Conservation (phyloP, 1,140 invertebrate species). For the Drosophila jambulina region DNA sequence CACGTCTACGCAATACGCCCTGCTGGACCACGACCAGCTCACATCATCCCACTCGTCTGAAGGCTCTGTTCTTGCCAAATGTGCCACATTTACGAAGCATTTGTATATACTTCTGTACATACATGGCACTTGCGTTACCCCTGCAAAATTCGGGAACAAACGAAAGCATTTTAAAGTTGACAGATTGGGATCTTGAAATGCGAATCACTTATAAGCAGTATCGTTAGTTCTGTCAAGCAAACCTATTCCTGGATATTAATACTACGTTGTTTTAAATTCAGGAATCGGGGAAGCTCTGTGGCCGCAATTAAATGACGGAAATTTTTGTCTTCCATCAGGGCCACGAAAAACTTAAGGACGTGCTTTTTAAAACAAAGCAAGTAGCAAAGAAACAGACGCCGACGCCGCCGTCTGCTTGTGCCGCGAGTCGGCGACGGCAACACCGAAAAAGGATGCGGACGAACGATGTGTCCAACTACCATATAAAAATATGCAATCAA, state of each 20-base stretch:
- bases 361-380: conserved; percentile 46
- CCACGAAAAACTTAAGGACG: conserved; percentile 30
- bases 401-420: conserved; percentile 33
- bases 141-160: not conserved
- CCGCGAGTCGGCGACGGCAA: conserved; percentile 32
- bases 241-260: not conserved
- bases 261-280: not conserved
- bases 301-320: conserved; percentile 48
- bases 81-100: conserved; percentile 39
- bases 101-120: not conserved
- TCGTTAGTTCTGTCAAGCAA: not conserved
- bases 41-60: conserved; percentile 24
- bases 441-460: conserved; percentile 72
- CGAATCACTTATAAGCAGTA: not conserved
- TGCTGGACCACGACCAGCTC: conserved; percentile 26
- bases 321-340: conserved; percentile 30
- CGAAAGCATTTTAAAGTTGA: not conserved
- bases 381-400: conserved; percentile 33
- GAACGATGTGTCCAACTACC: conserved; percentile 77
- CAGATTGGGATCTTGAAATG: conserved; percentile 4
- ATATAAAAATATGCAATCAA: conserved; percentile 83
- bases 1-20: conserved; percentile 31
- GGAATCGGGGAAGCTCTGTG: conserved; percentile 2
- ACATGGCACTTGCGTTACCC: not conserved
- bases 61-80: conserved; percentile 28